Base-by-base conservation (phyloP, 2,113 vertebrate genomes). In the Elachura formosa region DNA sequence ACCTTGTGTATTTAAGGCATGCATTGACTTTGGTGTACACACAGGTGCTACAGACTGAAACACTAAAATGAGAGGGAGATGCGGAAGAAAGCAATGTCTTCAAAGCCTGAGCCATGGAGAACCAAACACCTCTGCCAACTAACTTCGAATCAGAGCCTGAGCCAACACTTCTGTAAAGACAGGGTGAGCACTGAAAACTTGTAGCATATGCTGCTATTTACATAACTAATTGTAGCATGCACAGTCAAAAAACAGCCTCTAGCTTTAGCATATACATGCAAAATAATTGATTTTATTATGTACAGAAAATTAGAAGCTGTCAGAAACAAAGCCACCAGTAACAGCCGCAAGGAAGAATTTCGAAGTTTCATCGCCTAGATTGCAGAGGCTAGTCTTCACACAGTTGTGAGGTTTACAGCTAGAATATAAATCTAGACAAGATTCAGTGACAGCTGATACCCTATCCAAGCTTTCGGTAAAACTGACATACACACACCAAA, bases 171-270 rank as follows among this genome's bases (percentile, higher is more conserved):
- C 94, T 61, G 81, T 74, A 74, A 88, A 96, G 83, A 82, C 94
- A 92, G 94, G 95, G 92, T 92, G 95, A 96, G 84, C 90, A 80
- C 48, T 92, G 93, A 93, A 95, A 96, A 95, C 96, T 96, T 94
- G 94, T 76, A 94, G 92, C 96, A 96, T 96, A 96, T 96, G 96
- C 83, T 96, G 92, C 96, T 96, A 96, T 96, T 96, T 96, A 96
- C 95, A 95, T 96, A 96, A 95, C 96, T 96, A 96, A 96, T 96
- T 90, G 95, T 94, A 88, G 90, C 92, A 95, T 93, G 95, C 92
- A 96, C 92, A 96, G 95, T 94, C 88, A 96, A 96, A 96, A 96
- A 96, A 95, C 92, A 96, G 96, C 96, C 96, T 96, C 96, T 96
- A 95, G 96, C 95, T 96, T 94, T 88, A 95, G 85, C 90, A 94